Evolutionary conservation across 2,113 vertebrate genomes (phyloP), one percentile per base, ranked within the genome.

Genomic region (Megaceryle maxima): DNA sequence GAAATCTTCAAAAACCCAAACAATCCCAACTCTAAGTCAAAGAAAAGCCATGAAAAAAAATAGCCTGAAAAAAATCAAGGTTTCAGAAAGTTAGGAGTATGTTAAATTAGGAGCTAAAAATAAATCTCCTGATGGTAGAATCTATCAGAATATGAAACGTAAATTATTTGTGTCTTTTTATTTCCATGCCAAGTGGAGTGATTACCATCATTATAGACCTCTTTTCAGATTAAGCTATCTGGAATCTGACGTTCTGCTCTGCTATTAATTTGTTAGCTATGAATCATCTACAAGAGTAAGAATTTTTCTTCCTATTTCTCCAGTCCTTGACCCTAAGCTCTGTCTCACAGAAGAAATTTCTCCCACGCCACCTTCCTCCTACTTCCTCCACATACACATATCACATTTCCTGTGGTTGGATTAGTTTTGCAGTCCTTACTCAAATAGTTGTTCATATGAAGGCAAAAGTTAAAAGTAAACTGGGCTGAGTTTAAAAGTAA

Each of bases 401-500:
- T 39, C 56, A 35, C 43, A 51, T 94, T 95, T 96, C 82, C 79
- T 81, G 46, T 66, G 44, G 56, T 1, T 83, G 64, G 68, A 92
- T 95, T 84, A 48, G 56, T 94, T 90, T 83, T 94, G 68, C 64
- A 92, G 79, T 84, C 57, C 43, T 87, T 72, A 25, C 26, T 92
- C 51, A 94, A 78, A 59, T 4, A 91, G 43, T n/a, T 73, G 18
- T 66, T 89, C 31, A 77, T 88, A 50, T 77, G 55, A 64, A 95
- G 92, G 70, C 87, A 90, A 33, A 85, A 94, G 57, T 89, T 92
- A 57, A 83, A 94, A 90, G 83, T 86, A 86, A 90, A 77, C 83
- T 55, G 44, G 31, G 24, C 78, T 91, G 74, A 94, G 77, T 90
- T 96, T 87, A 84, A 91, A 89, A 77, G 81, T 92, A 92, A 94